phyloP scores from a whole-genome alignment of 2,113 vertebrate genomes.

The Eretmochelys imbricata region DNA sequence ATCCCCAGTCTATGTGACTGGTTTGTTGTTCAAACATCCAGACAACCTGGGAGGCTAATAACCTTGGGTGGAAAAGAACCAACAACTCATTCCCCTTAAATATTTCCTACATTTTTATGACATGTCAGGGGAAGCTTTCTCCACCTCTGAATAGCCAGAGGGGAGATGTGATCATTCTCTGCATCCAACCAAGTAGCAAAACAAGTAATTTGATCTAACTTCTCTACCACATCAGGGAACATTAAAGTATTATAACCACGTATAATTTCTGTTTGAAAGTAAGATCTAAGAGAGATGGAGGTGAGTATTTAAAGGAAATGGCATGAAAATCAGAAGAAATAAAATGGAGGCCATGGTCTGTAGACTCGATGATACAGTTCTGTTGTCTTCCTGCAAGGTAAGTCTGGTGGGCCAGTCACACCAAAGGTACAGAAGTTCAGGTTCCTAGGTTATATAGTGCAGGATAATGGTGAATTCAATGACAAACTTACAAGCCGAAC shows the following conservation, averaged over 20 bases:
- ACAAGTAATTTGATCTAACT: accelerated
- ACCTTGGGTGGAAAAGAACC: neutral
- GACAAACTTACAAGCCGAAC: no score
- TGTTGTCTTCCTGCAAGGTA: no score
- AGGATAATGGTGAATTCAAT: no score
- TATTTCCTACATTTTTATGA: neutral
- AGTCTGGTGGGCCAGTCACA: no score
- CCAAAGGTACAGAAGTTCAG: no score
- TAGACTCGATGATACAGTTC: no score
- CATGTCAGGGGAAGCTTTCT: neutral
- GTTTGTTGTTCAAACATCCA: neutral
- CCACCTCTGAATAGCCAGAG: no score
- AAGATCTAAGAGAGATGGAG: neutral
- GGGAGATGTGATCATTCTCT: neutral
- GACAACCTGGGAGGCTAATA: neutral
- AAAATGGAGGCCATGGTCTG: no score
- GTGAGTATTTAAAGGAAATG: neutral
- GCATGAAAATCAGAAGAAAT: no score
- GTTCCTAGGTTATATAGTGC: no score
- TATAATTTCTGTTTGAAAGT: slow-evolving; percentile 25
- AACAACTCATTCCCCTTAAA: neutral
- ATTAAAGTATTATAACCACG: neutral
- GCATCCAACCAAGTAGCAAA: neutral
- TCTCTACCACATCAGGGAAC: neutral
- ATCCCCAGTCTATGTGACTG: neutral